Conservation (phyloP, 2,888 invertebrate genomes). For the Hedychridium roseum region DNA sequence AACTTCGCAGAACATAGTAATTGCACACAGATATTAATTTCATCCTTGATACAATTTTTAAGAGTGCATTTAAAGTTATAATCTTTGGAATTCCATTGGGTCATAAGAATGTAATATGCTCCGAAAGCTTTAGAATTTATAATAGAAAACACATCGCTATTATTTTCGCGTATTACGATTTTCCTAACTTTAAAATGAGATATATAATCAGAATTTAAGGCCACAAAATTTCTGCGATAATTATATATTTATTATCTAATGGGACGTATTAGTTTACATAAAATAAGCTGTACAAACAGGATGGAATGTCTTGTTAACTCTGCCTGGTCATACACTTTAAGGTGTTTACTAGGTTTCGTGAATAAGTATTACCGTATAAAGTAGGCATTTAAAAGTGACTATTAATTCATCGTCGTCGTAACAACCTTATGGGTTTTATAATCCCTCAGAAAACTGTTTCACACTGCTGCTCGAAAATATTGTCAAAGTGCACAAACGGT, state of each 20-base stretch:
- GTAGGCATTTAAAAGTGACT: conserved; percentile 31
- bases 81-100: no score
- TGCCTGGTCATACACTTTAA: conserved; percentile 26
- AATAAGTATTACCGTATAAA: conserved; percentile 35
- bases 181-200: conserved; percentile 18
- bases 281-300: conserved; percentile 46
- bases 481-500: conserved; percentile 33
- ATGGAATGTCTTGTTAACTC: conserved; percentile 43
- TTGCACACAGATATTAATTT: no score
- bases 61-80: no score
- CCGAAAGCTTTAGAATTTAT: no score
- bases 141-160: no score
- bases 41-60: no score
- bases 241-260: conserved; percentile 43
- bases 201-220: conserved; percentile 40
- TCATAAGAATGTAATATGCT: no score
- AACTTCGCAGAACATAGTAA: no score
- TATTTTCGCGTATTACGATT: no score
- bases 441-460: conserved; percentile 24
- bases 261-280: conserved; percentile 44
- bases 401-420: conserved; percentile 11
- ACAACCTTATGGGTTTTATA: conserved; percentile 21
- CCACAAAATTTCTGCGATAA: conserved; percentile 36
- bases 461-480: conserved; percentile 20
- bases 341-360: conserved; percentile 29